Evolutionary conservation across 2,113 vertebrate genomes (phyloP), one percentile per base, ranked within the genome.

Genomic region (Halcyon senegalensis): DNA sequence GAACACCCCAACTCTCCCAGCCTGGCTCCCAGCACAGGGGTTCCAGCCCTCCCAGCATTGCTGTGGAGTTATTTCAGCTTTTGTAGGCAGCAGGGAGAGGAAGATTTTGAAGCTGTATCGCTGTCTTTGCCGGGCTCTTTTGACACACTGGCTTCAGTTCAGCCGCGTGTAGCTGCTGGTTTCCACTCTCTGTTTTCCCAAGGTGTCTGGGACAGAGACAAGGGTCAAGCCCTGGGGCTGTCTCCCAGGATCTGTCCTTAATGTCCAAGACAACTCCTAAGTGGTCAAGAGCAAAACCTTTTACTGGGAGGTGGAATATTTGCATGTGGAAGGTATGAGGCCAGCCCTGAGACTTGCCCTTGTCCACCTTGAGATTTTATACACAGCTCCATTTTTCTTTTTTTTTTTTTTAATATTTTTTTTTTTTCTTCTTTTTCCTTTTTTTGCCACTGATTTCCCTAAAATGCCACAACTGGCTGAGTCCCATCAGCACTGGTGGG

Each of bases 271-370:
- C 4, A 28, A 62, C 33, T 39, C 63, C 30, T 59, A 81, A 58
- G 41, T 9, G 18, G 4, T 64, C 11, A 16, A 37, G 66, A 72
- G 35, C 1, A 28, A 66, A 89, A 37, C 6, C 2, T 9, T 76
- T 56, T 56, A 55, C 7, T 33, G 18, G 43, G 35, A 73, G 41
- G 12, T 59, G 5, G 24, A 75, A 55, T 83, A 51, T 67, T 84
- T 83, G 27, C 19, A 31, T 0, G 0, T 33, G 37, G 31, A 79
- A 3, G 2, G 1, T 76, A 11, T 30, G n/a, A 87, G n/a, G 53
- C 18, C 37, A 93, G 33, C 53, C 84, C 14, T 4, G 64, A 81
- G 39, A 21, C 33, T 31, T 72, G 31, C 21, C 8, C 19, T 17
- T 56, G 31, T 18, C 60, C 8, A 14, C 41, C 48, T 37, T 28